These are phyloP conservation scores for Tragelaphus strepsiceros DNA, from an alignment of 2,113 vertebrate species.

Conservation along the genomic window DNA sequence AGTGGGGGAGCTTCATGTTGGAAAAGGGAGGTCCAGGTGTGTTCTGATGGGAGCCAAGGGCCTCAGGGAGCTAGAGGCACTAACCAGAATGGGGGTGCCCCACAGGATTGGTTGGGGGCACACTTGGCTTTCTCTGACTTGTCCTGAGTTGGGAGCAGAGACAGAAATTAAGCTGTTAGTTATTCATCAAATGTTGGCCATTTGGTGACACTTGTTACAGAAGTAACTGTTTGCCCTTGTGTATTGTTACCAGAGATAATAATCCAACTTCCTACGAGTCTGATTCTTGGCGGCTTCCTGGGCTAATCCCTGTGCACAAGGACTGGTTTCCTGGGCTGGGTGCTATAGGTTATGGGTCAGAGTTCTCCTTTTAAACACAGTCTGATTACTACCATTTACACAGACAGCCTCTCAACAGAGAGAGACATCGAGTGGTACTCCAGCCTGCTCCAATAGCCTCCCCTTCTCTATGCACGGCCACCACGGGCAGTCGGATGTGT, in stretches of 20 bases:
- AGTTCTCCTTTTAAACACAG: neutral
- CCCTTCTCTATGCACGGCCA: rapidly evolving
- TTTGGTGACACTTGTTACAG: neutral
- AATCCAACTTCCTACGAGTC: neutral
- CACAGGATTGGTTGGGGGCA: rapidly evolving
- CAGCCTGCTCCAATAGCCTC: rapidly evolving
- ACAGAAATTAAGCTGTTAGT: neutral
- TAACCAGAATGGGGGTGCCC: neutral
- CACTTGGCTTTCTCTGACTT: neutral
- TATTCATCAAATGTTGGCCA: neutral
- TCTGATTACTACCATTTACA: no score
- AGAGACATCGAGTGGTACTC: rapidly evolving
- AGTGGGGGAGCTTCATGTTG: rapidly evolving
- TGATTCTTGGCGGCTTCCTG: no score
- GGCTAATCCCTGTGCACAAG: neutral
- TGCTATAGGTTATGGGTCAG: neutral
- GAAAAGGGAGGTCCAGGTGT: rapidly evolving
- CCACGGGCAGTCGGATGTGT: rapidly evolving
- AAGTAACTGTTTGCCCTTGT: neutral
- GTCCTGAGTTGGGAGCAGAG: neutral
- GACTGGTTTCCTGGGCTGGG: neutral
- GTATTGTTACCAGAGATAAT: neutral
- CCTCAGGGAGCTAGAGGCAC: neutral
- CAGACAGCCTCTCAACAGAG: neutral
- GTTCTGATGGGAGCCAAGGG: neutral